Evolutionary conservation across 1,140 invertebrate genomes (phyloP).

Genomic region (Orchestia grillus): DNA sequence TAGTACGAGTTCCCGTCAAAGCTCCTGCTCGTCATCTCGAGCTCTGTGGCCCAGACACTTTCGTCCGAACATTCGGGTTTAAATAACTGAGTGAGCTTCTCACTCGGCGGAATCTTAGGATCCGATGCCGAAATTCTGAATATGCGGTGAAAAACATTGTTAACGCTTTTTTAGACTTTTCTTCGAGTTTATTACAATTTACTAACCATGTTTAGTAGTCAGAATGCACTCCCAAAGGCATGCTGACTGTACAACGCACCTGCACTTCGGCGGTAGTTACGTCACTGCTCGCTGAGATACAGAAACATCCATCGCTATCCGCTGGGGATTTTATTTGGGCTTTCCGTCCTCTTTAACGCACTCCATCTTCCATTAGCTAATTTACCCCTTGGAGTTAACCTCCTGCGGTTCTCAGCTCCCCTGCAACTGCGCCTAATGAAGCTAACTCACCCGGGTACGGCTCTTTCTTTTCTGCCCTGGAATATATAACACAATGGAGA

Average conservation of each 20-base stretch:
- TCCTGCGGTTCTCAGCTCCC: neutral
- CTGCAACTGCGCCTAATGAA: neutral
- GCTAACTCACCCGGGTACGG: neutral
- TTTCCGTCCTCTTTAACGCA: neutral
- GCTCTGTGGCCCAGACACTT: too few species aligned
- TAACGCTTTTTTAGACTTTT: too few species aligned
- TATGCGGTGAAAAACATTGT: too few species aligned
- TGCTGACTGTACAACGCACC: neutral
- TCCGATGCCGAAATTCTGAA: too few species aligned
- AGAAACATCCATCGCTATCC: neutral
- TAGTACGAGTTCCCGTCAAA: too few species aligned
- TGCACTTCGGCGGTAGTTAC: neutral
- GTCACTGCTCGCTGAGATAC: neutral
- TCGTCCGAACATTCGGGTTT: too few species aligned
- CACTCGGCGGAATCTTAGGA: too few species aligned
- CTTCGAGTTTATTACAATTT: too few species aligned
- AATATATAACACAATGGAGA: neutral
- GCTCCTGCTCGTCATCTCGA: too few species aligned
- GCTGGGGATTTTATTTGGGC: neutral
- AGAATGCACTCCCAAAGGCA: neutral
- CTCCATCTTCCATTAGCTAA: neutral
- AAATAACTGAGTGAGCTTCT: too few species aligned
- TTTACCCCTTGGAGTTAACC: neutral
- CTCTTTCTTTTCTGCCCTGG: neutral
- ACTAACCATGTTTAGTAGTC: too few species aligned